A percentile compares a stretch with the other conserved stretches of the same genome.
Conservation (phyloP, 2,888 invertebrate genomes). For the Apamea epomidion region DNA sequence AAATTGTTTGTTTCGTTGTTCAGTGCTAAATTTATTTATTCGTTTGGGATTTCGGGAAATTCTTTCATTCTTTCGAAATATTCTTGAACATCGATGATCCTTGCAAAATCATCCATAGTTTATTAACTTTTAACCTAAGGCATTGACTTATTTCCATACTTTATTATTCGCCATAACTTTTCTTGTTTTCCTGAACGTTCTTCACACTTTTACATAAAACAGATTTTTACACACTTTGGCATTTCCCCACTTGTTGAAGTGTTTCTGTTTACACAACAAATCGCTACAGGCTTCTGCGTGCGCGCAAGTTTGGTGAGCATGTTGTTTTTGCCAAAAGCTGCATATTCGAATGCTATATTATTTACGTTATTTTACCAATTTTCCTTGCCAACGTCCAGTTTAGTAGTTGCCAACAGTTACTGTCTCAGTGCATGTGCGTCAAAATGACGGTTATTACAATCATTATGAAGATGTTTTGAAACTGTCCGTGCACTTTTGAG, state of each 20-base stretch:
- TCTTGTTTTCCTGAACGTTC: neutral
- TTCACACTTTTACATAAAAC: slow-evolving; percentile 15
- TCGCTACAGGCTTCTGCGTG: slow-evolving; percentile 29
- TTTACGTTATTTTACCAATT: slow-evolving; percentile 68
- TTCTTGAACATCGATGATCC: neutral
- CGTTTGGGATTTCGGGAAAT: neutral
- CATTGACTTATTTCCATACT: neutral
- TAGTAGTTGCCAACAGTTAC: slow-evolving; percentile 59
- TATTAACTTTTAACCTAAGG: neutral
- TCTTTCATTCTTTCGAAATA: neutral
- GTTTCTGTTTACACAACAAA: slow-evolving; percentile 48
- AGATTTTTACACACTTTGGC: slow-evolving; percentile 33
- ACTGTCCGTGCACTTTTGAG: slow-evolving; percentile 7
- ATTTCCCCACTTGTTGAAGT: slow-evolving; percentile 31
- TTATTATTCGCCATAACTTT: neutral
- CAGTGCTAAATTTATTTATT: neutral
- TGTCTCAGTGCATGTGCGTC: slow-evolving; percentile 52
- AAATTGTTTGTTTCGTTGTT: neutral
- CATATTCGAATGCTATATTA: slow-evolving; percentile 62
- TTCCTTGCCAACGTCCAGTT: slow-evolving; percentile 68
- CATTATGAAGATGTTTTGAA: slow-evolving; percentile 28
- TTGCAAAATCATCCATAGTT: neutral
- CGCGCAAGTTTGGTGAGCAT: slow-evolving; percentile 61
- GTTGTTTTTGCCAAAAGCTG: slow-evolving; percentile 77
- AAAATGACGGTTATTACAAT: slow-evolving; percentile 47